phyloP scores from a whole-genome alignment of 2,113 vertebrate species.

The Grammomys dolichurus region DNA sequence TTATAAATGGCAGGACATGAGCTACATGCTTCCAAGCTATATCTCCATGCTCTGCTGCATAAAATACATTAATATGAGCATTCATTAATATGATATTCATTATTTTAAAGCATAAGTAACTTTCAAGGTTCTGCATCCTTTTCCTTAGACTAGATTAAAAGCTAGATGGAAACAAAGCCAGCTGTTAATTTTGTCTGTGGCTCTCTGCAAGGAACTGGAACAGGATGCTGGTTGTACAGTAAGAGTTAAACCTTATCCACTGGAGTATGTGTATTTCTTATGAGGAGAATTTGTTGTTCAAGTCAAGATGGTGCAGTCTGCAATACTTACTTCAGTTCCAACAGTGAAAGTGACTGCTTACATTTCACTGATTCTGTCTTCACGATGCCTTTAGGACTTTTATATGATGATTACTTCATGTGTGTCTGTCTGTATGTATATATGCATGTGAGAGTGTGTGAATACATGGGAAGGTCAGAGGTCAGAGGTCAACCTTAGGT shows the following conservation, averaged over 20 bases:
- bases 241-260: neutral
- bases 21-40: neutral
- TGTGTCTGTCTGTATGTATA: neutral
- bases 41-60: neutral
- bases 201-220: no score
- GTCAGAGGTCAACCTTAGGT: neutral
- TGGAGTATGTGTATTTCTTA: neutral
- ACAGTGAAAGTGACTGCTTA: fast-evolving
- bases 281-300: neutral
- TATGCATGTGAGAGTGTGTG: neutral
- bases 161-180: neutral
- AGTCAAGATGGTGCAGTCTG: fast-evolving
- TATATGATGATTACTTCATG: neutral
- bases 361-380: neutral
- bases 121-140: neutral
- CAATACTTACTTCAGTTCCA: neutral
- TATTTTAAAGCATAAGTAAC: neutral
- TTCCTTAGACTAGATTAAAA: neutral
- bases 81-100: neutral
- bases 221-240: neutral
- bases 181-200: neutral
- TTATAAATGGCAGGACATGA: neutral
- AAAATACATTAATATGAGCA: neutral
- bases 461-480: neutral
- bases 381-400: neutral